phyloP scores from a whole-genome alignment of 2,888 invertebrate genomes.

The Colostygia pectinataria region DNA sequence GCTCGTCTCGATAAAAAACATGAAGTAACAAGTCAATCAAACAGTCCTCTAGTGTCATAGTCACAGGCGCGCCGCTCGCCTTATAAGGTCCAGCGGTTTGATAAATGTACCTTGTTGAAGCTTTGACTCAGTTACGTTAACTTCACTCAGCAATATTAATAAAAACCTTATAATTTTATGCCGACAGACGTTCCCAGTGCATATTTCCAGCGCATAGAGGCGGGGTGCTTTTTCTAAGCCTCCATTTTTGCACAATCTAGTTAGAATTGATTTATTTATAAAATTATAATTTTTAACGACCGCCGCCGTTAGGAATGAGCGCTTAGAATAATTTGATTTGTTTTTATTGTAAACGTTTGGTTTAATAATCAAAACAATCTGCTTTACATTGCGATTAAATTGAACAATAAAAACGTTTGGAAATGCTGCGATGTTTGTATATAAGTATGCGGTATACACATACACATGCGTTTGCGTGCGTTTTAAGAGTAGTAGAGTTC shows the following conservation, averaged over 20 bases:
- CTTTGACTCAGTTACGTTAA: constrained; percentile 34
- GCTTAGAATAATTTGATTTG: too few species aligned
- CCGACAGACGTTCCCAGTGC: constrained; percentile 28
- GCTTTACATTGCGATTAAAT: too few species aligned
- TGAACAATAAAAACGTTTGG: too few species aligned
- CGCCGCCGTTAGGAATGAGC: constrained; percentile 11
- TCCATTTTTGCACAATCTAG: constrained; percentile 29
- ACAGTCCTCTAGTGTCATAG: constrained; percentile 53
- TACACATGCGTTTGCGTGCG: too few species aligned
- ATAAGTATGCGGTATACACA: too few species aligned
- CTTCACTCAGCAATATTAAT: constrained; percentile 26
- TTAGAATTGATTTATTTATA: constrained; percentile 38
- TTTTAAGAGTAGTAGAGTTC: too few species aligned
- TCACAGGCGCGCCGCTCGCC: constrained; percentile 60
- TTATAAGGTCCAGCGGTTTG: constrained; percentile 50
- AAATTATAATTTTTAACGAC: constrained; percentile 30
- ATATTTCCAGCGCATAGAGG: constrained; percentile 23
- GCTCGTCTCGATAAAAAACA: constrained; percentile 22
- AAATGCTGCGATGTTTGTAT: too few species aligned
- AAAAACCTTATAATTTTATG: constrained; percentile 32
- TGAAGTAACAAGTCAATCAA: constrained; percentile 71
- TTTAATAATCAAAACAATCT: too few species aligned
- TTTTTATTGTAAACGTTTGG: too few species aligned
- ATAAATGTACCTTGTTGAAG: constrained; percentile 45
- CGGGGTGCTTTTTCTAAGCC: constrained; percentile 27